Conservation (phyloP, 1,140 invertebrate species). For the Diachasmimorpha longicaudata region DNA sequence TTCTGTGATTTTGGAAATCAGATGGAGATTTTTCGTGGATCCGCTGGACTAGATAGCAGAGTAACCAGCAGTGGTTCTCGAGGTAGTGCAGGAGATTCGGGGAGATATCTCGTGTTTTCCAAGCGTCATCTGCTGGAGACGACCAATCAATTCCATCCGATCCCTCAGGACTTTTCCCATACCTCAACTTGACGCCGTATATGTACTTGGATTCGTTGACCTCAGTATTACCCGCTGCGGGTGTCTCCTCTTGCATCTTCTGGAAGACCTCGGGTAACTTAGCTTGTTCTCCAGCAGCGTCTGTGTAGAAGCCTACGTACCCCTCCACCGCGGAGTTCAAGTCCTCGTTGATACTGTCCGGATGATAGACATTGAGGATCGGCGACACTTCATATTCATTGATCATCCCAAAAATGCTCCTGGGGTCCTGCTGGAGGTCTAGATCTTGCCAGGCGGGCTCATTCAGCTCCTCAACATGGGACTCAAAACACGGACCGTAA, state of each 20-base stretch:
- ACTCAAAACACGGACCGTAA: slow-evolving; percentile 31
- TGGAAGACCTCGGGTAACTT: background rate
- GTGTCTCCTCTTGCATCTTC: background rate
- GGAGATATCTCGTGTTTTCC: slow-evolving; percentile 39
- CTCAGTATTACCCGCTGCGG: slow-evolving; percentile 1
- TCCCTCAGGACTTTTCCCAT: slow-evolving; percentile 18
- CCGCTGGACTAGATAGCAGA: slow-evolving; percentile 65
- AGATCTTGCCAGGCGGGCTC: slow-evolving; percentile 53
- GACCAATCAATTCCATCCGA: background rate
- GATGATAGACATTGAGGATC: slow-evolving; percentile 38
- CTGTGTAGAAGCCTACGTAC: slow-evolving; percentile 40
- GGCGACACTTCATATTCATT: slow-evolving; percentile 51
- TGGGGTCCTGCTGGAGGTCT: slow-evolving; percentile 48
- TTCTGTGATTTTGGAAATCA: slow-evolving; percentile 47
- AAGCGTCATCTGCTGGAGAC: slow-evolving; percentile 16
- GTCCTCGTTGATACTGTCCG: slow-evolving; percentile 40
- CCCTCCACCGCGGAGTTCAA: slow-evolving; percentile 35
- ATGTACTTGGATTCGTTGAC: slow-evolving; percentile 27
- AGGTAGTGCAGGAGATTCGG: slow-evolving; percentile 64
- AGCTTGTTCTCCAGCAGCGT: background rate
- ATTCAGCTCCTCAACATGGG: slow-evolving; percentile 46
- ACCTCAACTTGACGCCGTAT: slow-evolving; percentile 38
- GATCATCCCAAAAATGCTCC: slow-evolving; percentile 50
- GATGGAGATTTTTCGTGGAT: slow-evolving; percentile 54
- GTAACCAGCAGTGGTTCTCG: slow-evolving; percentile 64